Base-by-base conservation (phyloP, 2,113 vertebrate species). In the Petromus typicus region DNA sequence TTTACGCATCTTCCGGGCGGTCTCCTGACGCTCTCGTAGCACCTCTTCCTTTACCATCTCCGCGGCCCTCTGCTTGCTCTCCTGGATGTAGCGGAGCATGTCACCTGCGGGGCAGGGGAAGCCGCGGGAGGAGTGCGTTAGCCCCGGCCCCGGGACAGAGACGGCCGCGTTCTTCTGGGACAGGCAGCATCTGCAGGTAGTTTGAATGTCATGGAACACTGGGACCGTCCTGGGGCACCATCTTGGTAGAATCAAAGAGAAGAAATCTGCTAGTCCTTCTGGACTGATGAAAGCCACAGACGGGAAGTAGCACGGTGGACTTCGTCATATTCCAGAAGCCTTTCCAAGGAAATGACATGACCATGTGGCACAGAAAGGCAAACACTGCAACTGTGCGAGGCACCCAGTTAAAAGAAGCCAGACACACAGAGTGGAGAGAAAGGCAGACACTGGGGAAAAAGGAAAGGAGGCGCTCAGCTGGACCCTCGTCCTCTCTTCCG, bases 41-140 rank as follows among this genome's bases (percentile, higher is more conserved):
- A 99, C 99, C 97, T 99, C 99, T 0, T 71, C 96, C 95, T 98
- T 98, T 85, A 99, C 99, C 98, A 99, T 98, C 96, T 99, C 99
- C 0, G 99, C 99, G 2, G 99, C 99, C 96, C 99, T 98, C 64
- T 99, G 98, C 90, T 99, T 99, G 67, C 99, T 99, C 94, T 99
- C 99, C 96, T 99, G 99, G 59, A 99, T 99, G 34, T 99, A 99
- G 69, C 94, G 98, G 91, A 99, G 98, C 99, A 99, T 99, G 94
- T 99, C 99, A 64, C 98, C 99, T 99, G 90, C 0, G 27, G 7
- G 59, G 4, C 4, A 48, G 43, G 54, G 67, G 75, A 88, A 40
- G 27, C 37, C 40, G 71, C 48, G 94, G 37, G 94, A 84, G 18
- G 92, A 16, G 4, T 40, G 85, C 40, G 89, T 96, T 89, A 97